Evolutionary conservation across 92 coral and sea anemone genomes (phyloP).

Genomic region (Heliopora coerulea): DNA sequence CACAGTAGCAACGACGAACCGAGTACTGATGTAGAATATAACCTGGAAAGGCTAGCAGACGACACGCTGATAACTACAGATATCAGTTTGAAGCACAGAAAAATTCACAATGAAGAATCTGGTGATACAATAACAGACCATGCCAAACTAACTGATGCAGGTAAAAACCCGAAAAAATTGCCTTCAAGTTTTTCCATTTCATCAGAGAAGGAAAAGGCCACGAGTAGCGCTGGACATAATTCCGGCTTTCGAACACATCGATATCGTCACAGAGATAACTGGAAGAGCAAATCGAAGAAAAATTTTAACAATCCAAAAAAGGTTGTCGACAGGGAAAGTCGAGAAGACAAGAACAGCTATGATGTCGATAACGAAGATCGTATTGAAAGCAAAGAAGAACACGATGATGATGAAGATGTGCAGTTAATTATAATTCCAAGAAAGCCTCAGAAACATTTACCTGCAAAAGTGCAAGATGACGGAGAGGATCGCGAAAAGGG

Average conservation of each 20-base stretch:
- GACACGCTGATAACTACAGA: not conserved
- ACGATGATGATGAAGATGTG: conserved; percentile 30
- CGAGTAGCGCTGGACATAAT: no score
- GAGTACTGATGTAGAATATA: not conserved
- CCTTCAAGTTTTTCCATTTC: not conserved
- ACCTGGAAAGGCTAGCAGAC: not conserved
- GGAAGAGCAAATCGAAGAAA: not conserved
- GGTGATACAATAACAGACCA: not conserved
- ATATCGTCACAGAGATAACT: not conserved
- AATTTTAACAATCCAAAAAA: not conserved
- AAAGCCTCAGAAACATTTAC: conserved; percentile 16
- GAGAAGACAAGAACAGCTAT: not conserved
- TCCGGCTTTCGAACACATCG: not conserved
- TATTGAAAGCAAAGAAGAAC: conserved; percentile 30
- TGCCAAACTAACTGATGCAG: not conserved
- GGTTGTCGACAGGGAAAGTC: conserved; percentile 7
- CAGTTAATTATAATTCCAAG: conserved; percentile 34
- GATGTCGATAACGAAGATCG: conserved; percentile 6
- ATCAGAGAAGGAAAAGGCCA: not conserved
- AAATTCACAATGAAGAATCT: not conserved
- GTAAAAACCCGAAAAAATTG: not conserved
- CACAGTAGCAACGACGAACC: not conserved
- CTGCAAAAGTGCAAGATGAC: conserved; percentile 2
- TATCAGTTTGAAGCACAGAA: not conserved
- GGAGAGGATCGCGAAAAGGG: conserved; percentile 2